Percentiles rank a stretch among this genome's conserved stretches.
Conservation (phyloP, 2,797 vertebrate genomes). For the Betta splendens region DNA sequence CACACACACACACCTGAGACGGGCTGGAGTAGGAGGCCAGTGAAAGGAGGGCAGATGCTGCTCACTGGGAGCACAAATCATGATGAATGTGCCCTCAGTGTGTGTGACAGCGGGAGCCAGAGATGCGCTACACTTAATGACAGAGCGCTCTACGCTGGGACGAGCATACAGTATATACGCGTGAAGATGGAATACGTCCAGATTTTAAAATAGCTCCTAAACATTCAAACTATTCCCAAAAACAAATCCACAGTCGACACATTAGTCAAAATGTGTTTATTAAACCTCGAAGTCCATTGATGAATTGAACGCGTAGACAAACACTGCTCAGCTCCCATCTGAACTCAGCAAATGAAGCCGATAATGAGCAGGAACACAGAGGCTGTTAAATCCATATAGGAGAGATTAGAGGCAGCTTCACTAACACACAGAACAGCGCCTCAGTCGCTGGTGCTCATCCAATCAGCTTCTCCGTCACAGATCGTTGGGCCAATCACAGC, state of each 20-base stretch:
- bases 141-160: background rate
- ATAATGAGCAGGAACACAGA: constrained; percentile 52
- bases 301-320: constrained; percentile 1
- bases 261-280: background rate
- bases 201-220: background rate
- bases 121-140: constrained; percentile 13
- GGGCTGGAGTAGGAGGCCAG: background rate
- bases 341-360: constrained; percentile 51
- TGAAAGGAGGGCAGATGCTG: background rate
- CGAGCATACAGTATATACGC: background rate
- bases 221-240: too few species aligned
- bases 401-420: constrained; percentile 42
- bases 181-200: background rate
- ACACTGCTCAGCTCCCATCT: background rate
- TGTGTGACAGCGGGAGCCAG: background rate
- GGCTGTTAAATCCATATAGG: constrained; percentile 56
- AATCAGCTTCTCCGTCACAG: constrained; percentile 55
- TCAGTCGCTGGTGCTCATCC: constrained; percentile 45
- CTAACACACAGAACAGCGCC: constrained; percentile 18
- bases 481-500: constrained; percentile 57
- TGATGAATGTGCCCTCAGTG: constrained; percentile 6
- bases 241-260: too few species aligned
- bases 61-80: constrained; percentile 4
- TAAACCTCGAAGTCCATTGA: background rate
- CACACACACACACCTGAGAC: background rate